Percentiles rank a stretch among this genome's conserved stretches.
These are phyloP conservation scores for Mormyrops attenuatus DNA, from an alignment of 2,797 vertebrate genomes.

Conservation along the genomic window DNA sequence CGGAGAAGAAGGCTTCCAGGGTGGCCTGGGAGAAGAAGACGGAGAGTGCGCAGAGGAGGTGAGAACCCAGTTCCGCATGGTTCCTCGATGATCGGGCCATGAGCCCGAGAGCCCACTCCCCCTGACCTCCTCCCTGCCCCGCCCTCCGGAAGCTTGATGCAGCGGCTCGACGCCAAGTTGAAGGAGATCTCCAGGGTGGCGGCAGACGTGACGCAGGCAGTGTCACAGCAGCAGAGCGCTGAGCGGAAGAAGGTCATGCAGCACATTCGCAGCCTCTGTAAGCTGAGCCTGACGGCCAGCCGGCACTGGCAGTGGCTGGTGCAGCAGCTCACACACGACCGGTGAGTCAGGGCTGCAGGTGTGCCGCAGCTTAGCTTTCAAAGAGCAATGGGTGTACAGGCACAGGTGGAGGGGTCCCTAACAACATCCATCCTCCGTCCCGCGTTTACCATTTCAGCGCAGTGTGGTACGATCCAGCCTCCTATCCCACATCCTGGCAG, in stretches of 20 bases:
- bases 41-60: constrained; percentile 80
- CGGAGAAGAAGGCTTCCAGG: constrained; percentile 79
- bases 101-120: neutral
- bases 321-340: constrained; percentile 89
- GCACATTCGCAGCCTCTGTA: constrained; percentile 90
- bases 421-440: neutral
- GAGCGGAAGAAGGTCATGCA: constrained; percentile 96
- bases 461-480: constrained; percentile 87
- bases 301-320: constrained; percentile 94
- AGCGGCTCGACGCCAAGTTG: constrained; percentile 85
- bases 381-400: neutral
- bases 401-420: neutral
- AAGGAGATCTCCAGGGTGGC: constrained; percentile 97
- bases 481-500: constrained; percentile 93
- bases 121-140: neutral
- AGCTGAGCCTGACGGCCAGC: constrained; percentile 86
- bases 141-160: constrained; percentile 73
- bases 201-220: constrained; percentile 93
- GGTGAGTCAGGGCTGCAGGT: constrained; percentile 58
- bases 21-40: constrained; percentile 89
- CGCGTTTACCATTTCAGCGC: constrained; percentile 62
- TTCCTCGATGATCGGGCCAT: neutral
- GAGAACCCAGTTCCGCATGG: constrained; percentile 29
- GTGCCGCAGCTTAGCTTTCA: neutral
- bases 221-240: constrained; percentile 87